phyloP scores from a whole-genome alignment of 2,888 invertebrate genomes.

The Blastobasis adustella region DNA sequence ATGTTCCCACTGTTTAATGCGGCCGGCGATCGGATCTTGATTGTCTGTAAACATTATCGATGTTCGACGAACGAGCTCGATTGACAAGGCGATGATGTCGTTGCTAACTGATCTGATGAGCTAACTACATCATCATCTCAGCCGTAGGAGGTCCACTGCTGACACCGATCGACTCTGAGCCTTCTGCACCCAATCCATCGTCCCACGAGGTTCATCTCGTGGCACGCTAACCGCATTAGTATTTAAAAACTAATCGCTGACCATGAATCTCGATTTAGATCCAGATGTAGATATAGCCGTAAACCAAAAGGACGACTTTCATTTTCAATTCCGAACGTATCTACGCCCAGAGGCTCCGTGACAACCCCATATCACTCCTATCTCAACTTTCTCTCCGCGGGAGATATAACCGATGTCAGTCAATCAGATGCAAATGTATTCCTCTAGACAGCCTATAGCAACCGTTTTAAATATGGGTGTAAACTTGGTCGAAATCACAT shows the following conservation, averaged over 20 bases:
- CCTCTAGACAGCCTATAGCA: neutral
- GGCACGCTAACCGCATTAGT: neutral
- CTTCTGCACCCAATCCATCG: neutral
- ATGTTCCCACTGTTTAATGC: constrained; percentile 6
- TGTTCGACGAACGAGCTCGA: neutral
- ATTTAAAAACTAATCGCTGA: neutral
- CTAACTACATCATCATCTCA: neutral
- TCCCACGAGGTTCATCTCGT: neutral
- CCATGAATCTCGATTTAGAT: neutral
- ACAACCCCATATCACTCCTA: neutral
- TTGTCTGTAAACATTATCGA: no score
- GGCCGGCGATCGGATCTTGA: neutral
- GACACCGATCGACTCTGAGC: neutral
- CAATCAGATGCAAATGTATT: constrained; percentile 11
- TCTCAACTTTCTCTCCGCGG: constrained; percentile 3
- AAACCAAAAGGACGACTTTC: neutral
- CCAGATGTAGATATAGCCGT: neutral
- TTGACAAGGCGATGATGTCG: constrained; percentile 1
- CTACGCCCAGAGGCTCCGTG: neutral
- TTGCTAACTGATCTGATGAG: constrained; percentile 1
- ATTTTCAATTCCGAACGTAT: neutral
- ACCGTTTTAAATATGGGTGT: no score
- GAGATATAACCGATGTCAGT: constrained; percentile 4
- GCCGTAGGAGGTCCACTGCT: neutral
- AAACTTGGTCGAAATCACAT: neutral